Percentiles rank a stretch among this genome's conserved stretches.
These are phyloP conservation scores for Trachelus troglodyta DNA, from an alignment of 2,888 invertebrate genomes.

Conservation along the genomic window DNA sequence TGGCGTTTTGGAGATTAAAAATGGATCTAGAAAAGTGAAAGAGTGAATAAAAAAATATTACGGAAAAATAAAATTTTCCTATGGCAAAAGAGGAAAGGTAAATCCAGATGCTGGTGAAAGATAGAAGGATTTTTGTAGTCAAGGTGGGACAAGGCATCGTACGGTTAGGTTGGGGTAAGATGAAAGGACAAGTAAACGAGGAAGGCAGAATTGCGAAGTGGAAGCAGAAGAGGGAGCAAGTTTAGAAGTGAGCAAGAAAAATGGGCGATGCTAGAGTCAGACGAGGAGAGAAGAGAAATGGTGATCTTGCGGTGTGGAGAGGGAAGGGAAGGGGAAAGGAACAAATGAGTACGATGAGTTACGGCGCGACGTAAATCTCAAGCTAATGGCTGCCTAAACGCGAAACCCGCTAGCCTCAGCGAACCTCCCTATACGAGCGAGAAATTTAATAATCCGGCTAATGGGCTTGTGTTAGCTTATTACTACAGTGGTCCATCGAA, in stretches of 20 bases:
- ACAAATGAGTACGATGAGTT: slow-evolving; percentile 66
- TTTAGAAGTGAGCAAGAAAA: slow-evolving; percentile 19
- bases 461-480: slow-evolving; percentile 62
- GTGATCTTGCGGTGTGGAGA: slow-evolving; percentile 31
- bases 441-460: slow-evolving; percentile 67
- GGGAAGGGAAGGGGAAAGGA: slow-evolving; percentile 42
- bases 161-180: slow-evolving; percentile 34
- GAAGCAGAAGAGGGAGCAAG: background rate
- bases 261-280: slow-evolving; percentile 25
- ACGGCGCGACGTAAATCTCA: slow-evolving; percentile 65
- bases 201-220: slow-evolving; percentile 21
- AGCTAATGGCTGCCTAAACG: slow-evolving; percentile 66
- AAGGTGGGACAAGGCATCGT: background rate
- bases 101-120: background rate
- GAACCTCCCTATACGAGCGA: slow-evolving; percentile 53
- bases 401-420: slow-evolving; percentile 58
- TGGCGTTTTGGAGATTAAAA: too few species aligned
- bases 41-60: background rate
- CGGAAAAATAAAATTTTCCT: background rate
- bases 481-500: slow-evolving; percentile 31
- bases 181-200: slow-evolving; percentile 25
- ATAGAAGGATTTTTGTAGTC: background rate
- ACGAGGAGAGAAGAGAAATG: slow-evolving; percentile 17
- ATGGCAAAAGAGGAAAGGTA: background rate
- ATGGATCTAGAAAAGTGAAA: background rate